phyloP scores from a whole-genome alignment of 2,113 vertebrate species.

The Odocoileus hemionus region DNA sequence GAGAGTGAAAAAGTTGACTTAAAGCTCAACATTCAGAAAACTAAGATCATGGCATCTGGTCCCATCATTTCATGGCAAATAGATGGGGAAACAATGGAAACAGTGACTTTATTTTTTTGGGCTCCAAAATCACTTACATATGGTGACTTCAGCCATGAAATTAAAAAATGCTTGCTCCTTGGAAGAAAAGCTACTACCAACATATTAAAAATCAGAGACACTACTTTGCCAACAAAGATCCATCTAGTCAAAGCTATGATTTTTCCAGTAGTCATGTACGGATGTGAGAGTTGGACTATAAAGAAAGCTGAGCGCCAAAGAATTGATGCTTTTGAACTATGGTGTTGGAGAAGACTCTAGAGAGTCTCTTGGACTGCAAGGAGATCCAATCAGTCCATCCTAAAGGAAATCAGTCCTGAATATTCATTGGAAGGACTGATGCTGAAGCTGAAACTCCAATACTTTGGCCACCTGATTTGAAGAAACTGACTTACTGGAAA shows the following conservation, averaged over 20 bases:
- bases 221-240: background rate
- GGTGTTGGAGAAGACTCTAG: background rate
- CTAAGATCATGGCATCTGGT: background rate
- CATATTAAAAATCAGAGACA: background rate
- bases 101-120: background rate
- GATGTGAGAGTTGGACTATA: background rate
- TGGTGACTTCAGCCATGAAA: background rate
- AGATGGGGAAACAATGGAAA: background rate
- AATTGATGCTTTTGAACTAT: background rate
- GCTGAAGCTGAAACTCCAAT: background rate
- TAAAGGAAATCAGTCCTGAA: background rate
- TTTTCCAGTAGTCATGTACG: background rate
- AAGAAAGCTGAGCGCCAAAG: rapidly evolving
- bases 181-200: background rate
- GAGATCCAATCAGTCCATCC: background rate
- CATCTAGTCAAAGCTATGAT: background rate
- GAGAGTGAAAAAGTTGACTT: background rate
- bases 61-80: background rate
- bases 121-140: background rate
- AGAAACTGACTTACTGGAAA: background rate
- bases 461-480: background rate
- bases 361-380: background rate
- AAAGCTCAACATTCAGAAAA: background rate
- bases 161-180: background rate
- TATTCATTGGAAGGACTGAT: background rate